Conservation (phyloP, 2,113 vertebrate genomes). For the Galemys pyrenaicus region DNA sequence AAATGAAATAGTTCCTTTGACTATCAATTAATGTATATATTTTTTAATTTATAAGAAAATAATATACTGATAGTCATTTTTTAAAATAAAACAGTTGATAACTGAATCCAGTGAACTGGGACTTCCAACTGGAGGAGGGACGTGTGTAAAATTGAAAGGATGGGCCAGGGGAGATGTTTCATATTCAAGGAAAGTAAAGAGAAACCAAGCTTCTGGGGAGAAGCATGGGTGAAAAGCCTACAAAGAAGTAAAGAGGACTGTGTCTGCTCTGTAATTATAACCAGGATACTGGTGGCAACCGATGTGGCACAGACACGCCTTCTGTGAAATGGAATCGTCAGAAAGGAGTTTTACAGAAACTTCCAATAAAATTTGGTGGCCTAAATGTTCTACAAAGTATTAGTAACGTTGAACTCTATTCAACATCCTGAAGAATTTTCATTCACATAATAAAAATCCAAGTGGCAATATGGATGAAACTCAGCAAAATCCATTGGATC, state of each 20-base stretch:
- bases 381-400: conserved; percentile 15
- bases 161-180: not conserved
- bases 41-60: not conserved
- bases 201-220: not conserved
- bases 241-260: not conserved
- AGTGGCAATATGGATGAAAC: conserved; percentile 63
- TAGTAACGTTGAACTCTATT: not conserved
- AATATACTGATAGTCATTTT: not conserved
- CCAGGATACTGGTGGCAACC: not conserved
- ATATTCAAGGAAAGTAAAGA: not conserved
- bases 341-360: not conserved
- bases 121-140: not conserved
- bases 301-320: not conserved
- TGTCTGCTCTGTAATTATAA: not conserved
- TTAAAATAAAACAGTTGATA: not conserved
- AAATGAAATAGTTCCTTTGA: not conserved
- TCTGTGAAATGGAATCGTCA: not conserved
- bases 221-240: not conserved
- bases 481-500: conserved; percentile 70
- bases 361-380: not conserved
- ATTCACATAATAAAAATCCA: conserved; percentile 57
- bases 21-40: not conserved
- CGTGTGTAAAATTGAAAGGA: not conserved
- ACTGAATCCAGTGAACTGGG: not conserved
- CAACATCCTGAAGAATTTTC: conserved; percentile 37